Conservation (phyloP, 2,888 invertebrate species). For the Erannis defoliaria region DNA sequence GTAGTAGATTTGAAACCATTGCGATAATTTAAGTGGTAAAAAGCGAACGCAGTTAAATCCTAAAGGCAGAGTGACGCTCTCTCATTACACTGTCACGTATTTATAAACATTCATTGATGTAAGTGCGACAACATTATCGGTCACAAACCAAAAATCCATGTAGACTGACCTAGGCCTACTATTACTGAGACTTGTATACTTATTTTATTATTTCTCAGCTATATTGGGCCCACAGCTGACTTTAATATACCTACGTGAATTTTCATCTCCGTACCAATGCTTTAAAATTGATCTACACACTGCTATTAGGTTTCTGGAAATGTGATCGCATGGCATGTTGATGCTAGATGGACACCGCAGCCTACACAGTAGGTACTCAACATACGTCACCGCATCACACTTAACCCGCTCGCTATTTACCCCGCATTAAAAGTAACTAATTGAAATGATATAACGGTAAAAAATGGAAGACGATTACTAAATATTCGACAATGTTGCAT, state of each 20-base stretch:
- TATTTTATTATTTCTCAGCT: too few relatives aligned
- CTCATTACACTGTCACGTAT: not conserved
- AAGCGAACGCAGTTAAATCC: not conserved
- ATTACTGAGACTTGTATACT: too few relatives aligned
- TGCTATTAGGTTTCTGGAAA: too few relatives aligned
- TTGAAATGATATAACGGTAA: conserved; percentile 9
- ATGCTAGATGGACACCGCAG: not conserved
- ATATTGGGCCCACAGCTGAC: too few relatives aligned
- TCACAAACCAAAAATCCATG: too few relatives aligned
- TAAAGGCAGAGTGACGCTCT: not conserved
- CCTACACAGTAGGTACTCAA: not conserved
- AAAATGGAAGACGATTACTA: conserved; percentile 24
- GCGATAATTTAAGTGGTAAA: not conserved
- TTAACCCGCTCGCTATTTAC: not conserved
- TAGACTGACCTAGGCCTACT: too few relatives aligned
- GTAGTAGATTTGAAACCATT: not conserved
- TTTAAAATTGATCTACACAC: not conserved
- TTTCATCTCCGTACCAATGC: too few relatives aligned
- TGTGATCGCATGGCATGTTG: not conserved
- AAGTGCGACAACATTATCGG: too few relatives aligned
- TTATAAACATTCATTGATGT: too few relatives aligned
- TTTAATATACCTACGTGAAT: too few relatives aligned
- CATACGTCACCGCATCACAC: not conserved
- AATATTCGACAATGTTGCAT: conserved; percentile 22
- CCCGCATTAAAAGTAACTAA: not conserved